phyloP scores from a whole-genome alignment of 2,113 vertebrate genomes.

The Sus scrofa region DNA sequence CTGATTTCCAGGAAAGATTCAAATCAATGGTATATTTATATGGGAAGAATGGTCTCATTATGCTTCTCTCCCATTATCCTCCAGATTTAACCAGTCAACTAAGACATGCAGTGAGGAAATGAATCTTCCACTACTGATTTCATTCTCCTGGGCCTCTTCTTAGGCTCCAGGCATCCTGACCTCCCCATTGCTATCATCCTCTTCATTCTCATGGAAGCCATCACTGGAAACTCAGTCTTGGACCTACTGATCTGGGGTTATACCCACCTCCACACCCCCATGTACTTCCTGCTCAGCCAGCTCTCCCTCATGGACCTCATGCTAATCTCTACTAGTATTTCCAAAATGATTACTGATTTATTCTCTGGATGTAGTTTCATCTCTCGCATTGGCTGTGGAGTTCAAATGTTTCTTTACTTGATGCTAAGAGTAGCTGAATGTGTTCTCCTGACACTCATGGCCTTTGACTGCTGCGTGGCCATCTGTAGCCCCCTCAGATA shows the following conservation, averaged over 20 bases:
- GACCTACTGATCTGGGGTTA: neutral
- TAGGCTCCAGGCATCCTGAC: neutral
- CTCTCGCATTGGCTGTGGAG: neutral
- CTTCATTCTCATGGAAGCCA: neutral
- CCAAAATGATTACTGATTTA: neutral
- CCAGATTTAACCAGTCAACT: neutral
- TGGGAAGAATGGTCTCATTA: neutral
- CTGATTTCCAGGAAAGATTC: neutral
- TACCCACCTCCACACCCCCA: neutral
- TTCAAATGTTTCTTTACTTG: slow-evolving; percentile 35
- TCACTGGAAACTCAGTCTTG: slow-evolving; percentile 12
- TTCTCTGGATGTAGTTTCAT: neutral
- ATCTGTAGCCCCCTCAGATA: slow-evolving; percentile 35
- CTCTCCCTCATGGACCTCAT: neutral
- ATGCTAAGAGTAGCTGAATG: slow-evolving; percentile 53
- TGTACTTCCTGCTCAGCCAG: neutral
- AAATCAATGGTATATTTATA: neutral
- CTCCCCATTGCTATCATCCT: neutral
- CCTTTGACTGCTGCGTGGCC: neutral
- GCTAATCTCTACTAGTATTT: neutral
- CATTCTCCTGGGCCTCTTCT: slow-evolving; percentile 39
- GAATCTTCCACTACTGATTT: neutral
- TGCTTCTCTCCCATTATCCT: neutral
- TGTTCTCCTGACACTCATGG: slow-evolving; percentile 45
- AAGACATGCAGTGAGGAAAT: slow-evolving; percentile 4